These are phyloP conservation scores for Rana temporaria DNA, from an alignment of 2,113 vertebrate genomes.

Conservation along the genomic window DNA sequence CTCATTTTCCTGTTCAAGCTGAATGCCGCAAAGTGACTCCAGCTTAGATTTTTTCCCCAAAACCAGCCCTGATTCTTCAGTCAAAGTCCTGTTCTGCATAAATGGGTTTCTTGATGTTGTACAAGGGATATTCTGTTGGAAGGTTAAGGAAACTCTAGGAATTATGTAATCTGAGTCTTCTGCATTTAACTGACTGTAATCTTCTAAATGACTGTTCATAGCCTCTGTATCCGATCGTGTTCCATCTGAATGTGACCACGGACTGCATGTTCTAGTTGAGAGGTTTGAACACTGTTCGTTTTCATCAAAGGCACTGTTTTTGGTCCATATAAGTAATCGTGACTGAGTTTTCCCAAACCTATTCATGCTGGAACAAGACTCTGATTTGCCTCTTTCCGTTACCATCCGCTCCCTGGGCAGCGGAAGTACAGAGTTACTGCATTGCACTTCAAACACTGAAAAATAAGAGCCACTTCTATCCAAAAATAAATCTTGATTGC, in stretches of 20 bases:
- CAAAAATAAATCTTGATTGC: conserved; percentile 85
- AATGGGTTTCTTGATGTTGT: conserved; percentile 77
- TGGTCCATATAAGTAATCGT: conserved; percentile 99
- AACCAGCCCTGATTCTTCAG: conserved; percentile 81
- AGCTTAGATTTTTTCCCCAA: conserved; percentile 94
- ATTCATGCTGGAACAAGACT: conserved; percentile 91
- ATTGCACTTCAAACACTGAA: conserved; percentile 98
- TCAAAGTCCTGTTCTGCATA: conserved; percentile 79
- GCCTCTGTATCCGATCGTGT: conserved; percentile 96
- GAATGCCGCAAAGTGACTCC: conserved; percentile 97
- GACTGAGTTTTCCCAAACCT: conserved; percentile 95
- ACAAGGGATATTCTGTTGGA: conserved; percentile 91
- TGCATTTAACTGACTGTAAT: conserved; percentile 83
- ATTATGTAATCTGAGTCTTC: conserved; percentile 88
- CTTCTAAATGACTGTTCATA: conserved; percentile 83
- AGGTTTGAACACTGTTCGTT: conserved; percentile 99
- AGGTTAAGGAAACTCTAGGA: conserved; percentile 87
- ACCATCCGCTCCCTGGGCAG: conserved; percentile 90
- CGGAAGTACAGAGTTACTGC: conserved; percentile 92
- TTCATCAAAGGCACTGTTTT: conserved; percentile 99
- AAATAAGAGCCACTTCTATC: conserved; percentile 92
- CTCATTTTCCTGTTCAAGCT: conserved; percentile 87
- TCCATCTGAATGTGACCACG: conserved; percentile 98
- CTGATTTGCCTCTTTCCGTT: conserved; percentile 84
- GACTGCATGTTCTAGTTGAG: conserved; percentile 98